Evolutionary conservation across 2,797 vertebrate species (phyloP).

Genomic region (Clarias platycephalus): DNA sequence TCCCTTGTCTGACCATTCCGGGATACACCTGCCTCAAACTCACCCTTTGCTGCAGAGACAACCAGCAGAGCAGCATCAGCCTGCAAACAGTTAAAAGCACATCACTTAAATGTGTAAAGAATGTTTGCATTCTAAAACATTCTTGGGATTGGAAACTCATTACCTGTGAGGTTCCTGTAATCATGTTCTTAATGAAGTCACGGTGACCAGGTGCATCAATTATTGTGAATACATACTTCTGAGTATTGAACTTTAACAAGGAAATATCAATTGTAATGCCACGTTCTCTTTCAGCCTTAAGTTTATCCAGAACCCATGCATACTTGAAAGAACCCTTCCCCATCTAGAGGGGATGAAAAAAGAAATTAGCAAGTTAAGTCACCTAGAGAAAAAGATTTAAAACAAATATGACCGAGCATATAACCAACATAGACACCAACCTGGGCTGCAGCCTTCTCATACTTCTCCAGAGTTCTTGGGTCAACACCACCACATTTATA

Average conservation of each 20-base stretch:
- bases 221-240: slow-evolving; percentile 78
- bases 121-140: background rate
- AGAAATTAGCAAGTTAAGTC: too few species aligned
- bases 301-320: slow-evolving; percentile 81
- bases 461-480: slow-evolving; percentile 76
- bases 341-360: slow-evolving; percentile 62
- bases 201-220: slow-evolving; percentile 81
- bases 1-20: slow-evolving; percentile 82
- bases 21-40: slow-evolving; percentile 80
- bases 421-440: slow-evolving; percentile 50
- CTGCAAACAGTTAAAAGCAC: slow-evolving; percentile 55
- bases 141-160: rapidly evolving
- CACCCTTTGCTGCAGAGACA: slow-evolving; percentile 80
- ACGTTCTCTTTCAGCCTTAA: slow-evolving; percentile 79
- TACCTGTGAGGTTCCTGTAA: slow-evolving; percentile 82
- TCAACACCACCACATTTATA: slow-evolving; percentile 83
- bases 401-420: background rate
- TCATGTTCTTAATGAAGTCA: slow-evolving; percentile 86
- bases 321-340: slow-evolving; percentile 82
- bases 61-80: slow-evolving; percentile 80
- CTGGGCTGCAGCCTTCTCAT: slow-evolving; percentile 77
- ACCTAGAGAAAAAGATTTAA: too few species aligned
- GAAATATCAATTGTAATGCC: slow-evolving; percentile 83
- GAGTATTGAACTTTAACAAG: slow-evolving; percentile 78
- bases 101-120: background rate